phyloP scores from a whole-genome alignment of 2,888 invertebrate species.

The Oithona nana region DNA sequence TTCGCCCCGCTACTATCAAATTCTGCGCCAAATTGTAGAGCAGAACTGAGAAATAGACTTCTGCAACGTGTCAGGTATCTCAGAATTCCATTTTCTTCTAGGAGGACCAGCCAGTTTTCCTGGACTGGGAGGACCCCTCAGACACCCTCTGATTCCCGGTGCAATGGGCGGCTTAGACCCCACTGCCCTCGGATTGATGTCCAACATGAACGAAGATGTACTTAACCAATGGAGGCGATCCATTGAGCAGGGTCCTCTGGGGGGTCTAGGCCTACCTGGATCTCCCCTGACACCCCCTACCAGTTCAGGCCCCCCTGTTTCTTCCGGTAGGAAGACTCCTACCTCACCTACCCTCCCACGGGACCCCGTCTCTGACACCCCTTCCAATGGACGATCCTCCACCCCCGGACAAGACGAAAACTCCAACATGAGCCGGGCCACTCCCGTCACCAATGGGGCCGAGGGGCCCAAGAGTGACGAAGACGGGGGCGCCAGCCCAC shows the following conservation, averaged over 20 bases:
- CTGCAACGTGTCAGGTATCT: too few relatives aligned
- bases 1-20: too few relatives aligned
- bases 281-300: background rate
- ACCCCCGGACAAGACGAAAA: background rate
- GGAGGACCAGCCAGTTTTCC: background rate
- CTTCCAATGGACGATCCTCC: background rate
- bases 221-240: background rate
- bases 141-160: background rate
- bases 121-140: background rate
- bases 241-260: background rate
- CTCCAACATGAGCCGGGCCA: background rate
- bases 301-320: background rate
- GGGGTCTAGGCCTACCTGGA: background rate
- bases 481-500: background rate
- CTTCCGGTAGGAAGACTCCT: background rate
- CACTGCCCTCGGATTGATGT: background rate
- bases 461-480: background rate
- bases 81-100: too few relatives aligned
- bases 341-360: background rate
- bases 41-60: too few relatives aligned
- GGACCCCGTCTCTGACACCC: background rate
- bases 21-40: too few relatives aligned
- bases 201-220: background rate
- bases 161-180: background rate
- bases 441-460: background rate